A percentile compares a stretch with the other conserved stretches of the same genome.
Evolutionary conservation across 2,888 invertebrate genomes (phyloP).

Genomic region (Synanthedon formicaeformis): DNA sequence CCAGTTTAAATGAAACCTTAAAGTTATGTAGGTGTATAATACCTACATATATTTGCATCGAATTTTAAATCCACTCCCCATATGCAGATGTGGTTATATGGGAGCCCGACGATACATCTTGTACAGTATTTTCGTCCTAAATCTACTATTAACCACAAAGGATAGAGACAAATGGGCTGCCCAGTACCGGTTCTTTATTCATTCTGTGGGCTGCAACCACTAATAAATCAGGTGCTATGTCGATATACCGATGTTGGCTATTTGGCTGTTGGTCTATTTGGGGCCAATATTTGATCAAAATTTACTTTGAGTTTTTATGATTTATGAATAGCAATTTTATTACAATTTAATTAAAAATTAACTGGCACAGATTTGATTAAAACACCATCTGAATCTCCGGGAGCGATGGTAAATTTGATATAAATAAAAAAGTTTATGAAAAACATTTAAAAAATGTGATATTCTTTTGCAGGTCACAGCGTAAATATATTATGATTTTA

Average conservation of each 20-base stretch:
- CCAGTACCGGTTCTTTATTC: conserved; percentile 47
- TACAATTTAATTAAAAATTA: too few species aligned
- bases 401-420: too few species aligned
- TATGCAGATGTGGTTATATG: too few species aligned
- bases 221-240: conserved; percentile 40
- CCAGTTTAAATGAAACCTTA: too few species aligned
- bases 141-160: conserved; percentile 57
- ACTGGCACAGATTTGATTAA: too few species aligned
- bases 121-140: conserved; percentile 26
- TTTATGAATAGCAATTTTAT: too few species aligned
- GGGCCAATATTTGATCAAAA: conserved; percentile 3
- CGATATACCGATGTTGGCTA: conserved; percentile 24
- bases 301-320: too few species aligned
- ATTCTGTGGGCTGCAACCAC: conserved; percentile 36
- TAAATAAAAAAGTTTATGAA: too few species aligned
- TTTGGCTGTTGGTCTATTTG: background rate
- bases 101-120: background rate
- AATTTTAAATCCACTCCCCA: conserved; percentile 2
- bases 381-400: too few species aligned
- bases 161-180: conserved; percentile 57
- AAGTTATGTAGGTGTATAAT: background rate
- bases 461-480: too few species aligned
- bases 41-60: conserved; percentile 3
- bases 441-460: too few species aligned
- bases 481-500: background rate